Base-by-base conservation (phyloP, 2,888 invertebrate species). In the Chrysotoxum bicinctum region DNA sequence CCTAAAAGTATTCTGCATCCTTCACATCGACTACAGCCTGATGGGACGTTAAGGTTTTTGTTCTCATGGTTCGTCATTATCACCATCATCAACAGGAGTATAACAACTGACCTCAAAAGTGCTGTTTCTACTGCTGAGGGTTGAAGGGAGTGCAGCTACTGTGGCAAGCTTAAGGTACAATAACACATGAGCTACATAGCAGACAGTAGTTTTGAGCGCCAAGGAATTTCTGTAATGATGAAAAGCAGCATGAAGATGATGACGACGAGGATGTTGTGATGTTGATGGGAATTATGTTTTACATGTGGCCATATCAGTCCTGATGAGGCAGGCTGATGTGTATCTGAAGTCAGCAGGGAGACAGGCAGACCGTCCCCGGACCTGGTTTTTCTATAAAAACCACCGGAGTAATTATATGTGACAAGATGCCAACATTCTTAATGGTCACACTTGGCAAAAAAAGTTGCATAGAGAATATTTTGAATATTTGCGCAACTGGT, bases 221-320 rank as follows among this genome's bases (percentile, higher is more conserved):
- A 75, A 84, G 75, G 79, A 84, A 84, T 84, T 79, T 79, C 74
- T 58, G 70, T 72, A 84, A 75, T 84, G 78, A 84, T 84, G 66
- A 70, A 66, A 66, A 69, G 45, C 45, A 35, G 40, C 69, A 75
- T 52, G 62, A 62, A 62, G 56, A 76, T 56, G 74, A 56, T 43
- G 43, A 43, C 16, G 26, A 62, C 26, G 40, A 16, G 43, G 16
- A 64, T 62, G 50, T 50, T 50, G 19, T 52, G 40, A 62, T 60
- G 66, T 35, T 66, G 48, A 54, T 75, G 74, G 30, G 54, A 32
- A 54, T 26, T 19, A 16, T 48, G 58, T 52, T 52, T 26, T 69
- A 64, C 83, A 83, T 83, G 78, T 66, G 83, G 54, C 78, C 74
- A 56, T 58, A 83, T 78, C 78, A 68, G 64, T 79, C 79, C 69